Evolutionary conservation across 2,113 vertebrate genomes (phyloP).

Genomic region (Petromus typicus): DNA sequence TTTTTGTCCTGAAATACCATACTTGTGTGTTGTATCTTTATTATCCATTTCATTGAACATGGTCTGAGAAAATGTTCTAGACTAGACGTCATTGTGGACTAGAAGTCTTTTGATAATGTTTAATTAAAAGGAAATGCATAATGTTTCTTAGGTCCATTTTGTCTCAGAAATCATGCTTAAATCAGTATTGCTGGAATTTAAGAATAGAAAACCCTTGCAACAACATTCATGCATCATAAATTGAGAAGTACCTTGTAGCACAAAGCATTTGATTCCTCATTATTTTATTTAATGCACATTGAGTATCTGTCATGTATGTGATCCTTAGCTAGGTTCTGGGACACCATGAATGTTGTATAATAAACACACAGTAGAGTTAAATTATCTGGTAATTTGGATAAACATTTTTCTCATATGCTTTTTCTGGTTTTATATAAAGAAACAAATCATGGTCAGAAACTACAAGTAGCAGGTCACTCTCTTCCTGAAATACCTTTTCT

Average conservation of each 20-base stretch:
- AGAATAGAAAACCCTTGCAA: background rate
- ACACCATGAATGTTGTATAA: background rate
- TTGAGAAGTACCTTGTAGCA: background rate
- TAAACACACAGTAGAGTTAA: background rate
- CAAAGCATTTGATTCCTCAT: background rate
- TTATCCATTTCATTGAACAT: constrained; percentile 9
- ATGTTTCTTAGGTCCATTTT: background rate
- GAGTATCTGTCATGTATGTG: background rate
- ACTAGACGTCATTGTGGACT: background rate
- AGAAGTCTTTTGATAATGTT: background rate
- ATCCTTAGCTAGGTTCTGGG: background rate
- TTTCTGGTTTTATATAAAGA: background rate
- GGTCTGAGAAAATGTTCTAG: background rate
- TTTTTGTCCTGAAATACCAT: background rate
- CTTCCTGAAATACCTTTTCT: background rate
- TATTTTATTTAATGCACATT: background rate
- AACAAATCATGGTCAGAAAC: background rate
- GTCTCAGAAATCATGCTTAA: background rate
- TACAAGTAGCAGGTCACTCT: background rate
- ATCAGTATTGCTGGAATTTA: constrained; percentile 5
- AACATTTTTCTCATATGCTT: background rate
- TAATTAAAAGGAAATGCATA: background rate
- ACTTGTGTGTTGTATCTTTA: background rate
- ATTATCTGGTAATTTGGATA: background rate
- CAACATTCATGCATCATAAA: background rate